Percentiles rank a stretch among this genome's conserved stretches.
phyloP scores from a whole-genome alignment of 1,140 invertebrate species.

The Parapsyche elsis region DNA sequence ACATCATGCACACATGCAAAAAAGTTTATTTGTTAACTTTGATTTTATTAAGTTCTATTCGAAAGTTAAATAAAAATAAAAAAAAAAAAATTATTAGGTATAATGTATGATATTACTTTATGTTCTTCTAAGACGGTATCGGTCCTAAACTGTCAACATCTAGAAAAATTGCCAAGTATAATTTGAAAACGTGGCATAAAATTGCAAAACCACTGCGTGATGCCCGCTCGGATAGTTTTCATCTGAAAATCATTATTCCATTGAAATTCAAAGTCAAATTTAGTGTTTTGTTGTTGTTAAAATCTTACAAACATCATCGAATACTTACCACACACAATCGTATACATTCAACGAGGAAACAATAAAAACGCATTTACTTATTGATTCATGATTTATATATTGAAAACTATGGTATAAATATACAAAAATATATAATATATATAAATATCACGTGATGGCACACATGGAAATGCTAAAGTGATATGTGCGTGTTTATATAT shows the following conservation, averaged over 20 bases:
- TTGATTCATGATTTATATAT: not conserved
- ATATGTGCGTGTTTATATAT: too few relatives aligned
- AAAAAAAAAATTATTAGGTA: not conserved
- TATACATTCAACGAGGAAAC: not conserved
- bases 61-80: conserved; percentile 7
- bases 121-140: not conserved
- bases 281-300: not conserved
- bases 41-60: not conserved
- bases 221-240: not conserved
- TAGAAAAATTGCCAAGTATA: not conserved
- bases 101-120: conserved; percentile 5
- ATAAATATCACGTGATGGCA: too few relatives aligned
- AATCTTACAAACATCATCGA: not conserved
- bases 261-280: not conserved
- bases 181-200: not conserved
- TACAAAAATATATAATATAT: conserved; percentile 16
- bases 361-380: conserved; percentile 1
- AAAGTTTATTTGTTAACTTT: conserved; percentile 8
- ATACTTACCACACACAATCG: not conserved
- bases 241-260: not conserved
- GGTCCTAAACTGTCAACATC: not conserved
- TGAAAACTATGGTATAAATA: not conserved
- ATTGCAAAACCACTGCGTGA: too few relatives aligned
- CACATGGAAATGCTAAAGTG: too few relatives aligned
- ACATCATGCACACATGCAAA: conserved; percentile 52